Base-by-base conservation (phyloP, 1,140 invertebrate species). In the Bombus breviceps region DNA sequence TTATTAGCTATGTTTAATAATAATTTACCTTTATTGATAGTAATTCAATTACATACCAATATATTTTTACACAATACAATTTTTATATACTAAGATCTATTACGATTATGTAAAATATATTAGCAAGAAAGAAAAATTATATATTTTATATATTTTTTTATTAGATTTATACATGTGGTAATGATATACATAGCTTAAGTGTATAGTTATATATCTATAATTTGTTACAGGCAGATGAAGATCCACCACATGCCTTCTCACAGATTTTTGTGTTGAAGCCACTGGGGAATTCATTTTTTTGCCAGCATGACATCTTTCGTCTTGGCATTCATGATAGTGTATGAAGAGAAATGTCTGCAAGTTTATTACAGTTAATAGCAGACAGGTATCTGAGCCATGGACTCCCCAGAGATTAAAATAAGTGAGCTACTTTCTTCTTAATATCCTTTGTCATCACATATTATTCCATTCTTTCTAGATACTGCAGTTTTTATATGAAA, bases 251-350 rank as follows among this genome's bases (percentile, higher is more conserved):
- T 94, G 97, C 97, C 76, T 99, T 97, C 95, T 98, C 97, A 86
- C 98, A 99, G 95, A 96, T 97, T 77, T 99, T 99, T 95, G 97
- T 98, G 85, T 95, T 99, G 92, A 98, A 98, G 95, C 98, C 98
- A 83, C 94, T 97, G 90, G 97, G 96, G 91, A 97, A 96, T 87
- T 97, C 97, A 79, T 99, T 98, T 96, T 99, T 97, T 95, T 97
- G 98, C 92, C 98, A 98, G 93, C 98, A 99, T 93, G 98, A 99
- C 93, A 98, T 99, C 93, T 99, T 99, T 96, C 97, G 98, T 93
- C 96, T 99, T 91, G 97, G 97, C 87, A 97, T 99, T 91, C 98
- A 99, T 95, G 97, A 98, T 95, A 96, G 96, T 76, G 97, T 96
- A 93, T 97, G 96, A 96, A 90, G 72, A 85, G 57, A 79, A 85